Percentiles rank a stretch among this genome's conserved stretches.
Conservation (phyloP, 2,888 invertebrate genomes). For the Onthophagus sagittarius region DNA sequence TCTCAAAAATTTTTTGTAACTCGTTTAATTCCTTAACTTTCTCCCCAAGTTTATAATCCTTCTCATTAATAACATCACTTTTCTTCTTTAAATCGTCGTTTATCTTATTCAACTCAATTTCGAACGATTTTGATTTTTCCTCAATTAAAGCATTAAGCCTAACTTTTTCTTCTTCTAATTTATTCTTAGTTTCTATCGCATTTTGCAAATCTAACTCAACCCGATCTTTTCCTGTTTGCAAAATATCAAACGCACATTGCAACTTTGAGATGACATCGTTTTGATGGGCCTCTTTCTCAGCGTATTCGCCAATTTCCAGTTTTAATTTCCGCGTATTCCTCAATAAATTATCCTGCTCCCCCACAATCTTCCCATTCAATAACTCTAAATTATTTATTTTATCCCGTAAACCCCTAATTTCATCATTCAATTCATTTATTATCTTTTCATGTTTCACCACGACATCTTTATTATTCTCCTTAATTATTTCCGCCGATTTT, state of each 20-base stretch:
- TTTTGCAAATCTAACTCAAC: conserved; percentile 23
- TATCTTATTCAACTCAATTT: conserved; percentile 16
- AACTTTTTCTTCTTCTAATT: conserved; percentile 25
- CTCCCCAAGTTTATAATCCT: conserved; percentile 14
- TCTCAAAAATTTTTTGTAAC: conserved; percentile 18
- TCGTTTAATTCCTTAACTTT: conserved; percentile 18
- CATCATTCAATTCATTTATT: background rate
- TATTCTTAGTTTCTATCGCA: conserved; percentile 8
- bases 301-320: background rate
- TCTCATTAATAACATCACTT: conserved; percentile 14
- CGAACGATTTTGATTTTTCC: conserved; percentile 7
- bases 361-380: background rate
- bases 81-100: conserved; percentile 1
- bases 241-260: conserved; percentile 29
- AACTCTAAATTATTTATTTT: background rate
- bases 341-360: background rate
- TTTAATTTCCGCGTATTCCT: conserved; percentile 1
- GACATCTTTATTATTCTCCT: conserved; percentile 1
- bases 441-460: conserved; percentile 6
- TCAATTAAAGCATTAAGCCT: conserved; percentile 24
- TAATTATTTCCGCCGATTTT: background rate
- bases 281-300: conserved; percentile 6
- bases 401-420: background rate
- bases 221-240: conserved; percentile 30
- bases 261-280: conserved; percentile 27